Conservation (phyloP, 2,797 vertebrate species). For the Acanthurus lineatus region DNA sequence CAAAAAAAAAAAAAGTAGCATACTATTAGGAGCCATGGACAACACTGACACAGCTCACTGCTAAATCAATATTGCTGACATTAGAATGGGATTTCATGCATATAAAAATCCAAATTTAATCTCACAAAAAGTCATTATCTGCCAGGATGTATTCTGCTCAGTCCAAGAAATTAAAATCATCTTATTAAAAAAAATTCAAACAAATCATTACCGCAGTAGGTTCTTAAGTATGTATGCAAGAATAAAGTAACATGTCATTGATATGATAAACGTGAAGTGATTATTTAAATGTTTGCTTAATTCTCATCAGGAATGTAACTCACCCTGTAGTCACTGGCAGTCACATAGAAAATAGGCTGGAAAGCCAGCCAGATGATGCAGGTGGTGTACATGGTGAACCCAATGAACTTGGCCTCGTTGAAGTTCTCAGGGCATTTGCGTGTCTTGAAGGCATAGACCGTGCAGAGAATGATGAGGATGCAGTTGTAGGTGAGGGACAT, state of each 20-base stretch:
- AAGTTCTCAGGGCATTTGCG: slow-evolving; percentile 99
- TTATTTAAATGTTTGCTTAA: not conserved
- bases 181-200: slow-evolving; percentile 31
- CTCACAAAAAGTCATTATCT: slow-evolving; percentile 48
- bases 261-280: slow-evolving; percentile 12
- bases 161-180: slow-evolving; percentile 30
- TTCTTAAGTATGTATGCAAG: not conserved
- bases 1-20: slow-evolving; percentile 10
- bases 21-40: slow-evolving; percentile 24
- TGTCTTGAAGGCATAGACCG: slow-evolving; percentile 99
- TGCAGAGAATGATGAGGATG: slow-evolving; percentile 97
- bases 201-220: slow-evolving; percentile 19
- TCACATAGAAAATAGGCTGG: slow-evolving; percentile 99
- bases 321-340: slow-evolving; percentile 98
- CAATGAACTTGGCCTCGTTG: slow-evolving; percentile 99
- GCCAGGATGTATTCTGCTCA: slow-evolving; percentile 30
- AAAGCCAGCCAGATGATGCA: slow-evolving; percentile 99
- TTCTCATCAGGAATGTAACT: slow-evolving; percentile 63
- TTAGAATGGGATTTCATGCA: slow-evolving; percentile 29
- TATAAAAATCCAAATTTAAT: slow-evolving; percentile 36
- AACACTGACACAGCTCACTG: slow-evolving; percentile 14
- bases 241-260: not conserved
- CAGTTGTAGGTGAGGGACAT: slow-evolving; percentile 97
- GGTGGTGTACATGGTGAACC: slow-evolving; percentile 99
- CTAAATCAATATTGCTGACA: slow-evolving; percentile 29